A percentile compares a stretch with the other conserved stretches of the same genome.
phyloP scores from a whole-genome alignment of 2,888 invertebrate species.

The Mythimna pallens region DNA sequence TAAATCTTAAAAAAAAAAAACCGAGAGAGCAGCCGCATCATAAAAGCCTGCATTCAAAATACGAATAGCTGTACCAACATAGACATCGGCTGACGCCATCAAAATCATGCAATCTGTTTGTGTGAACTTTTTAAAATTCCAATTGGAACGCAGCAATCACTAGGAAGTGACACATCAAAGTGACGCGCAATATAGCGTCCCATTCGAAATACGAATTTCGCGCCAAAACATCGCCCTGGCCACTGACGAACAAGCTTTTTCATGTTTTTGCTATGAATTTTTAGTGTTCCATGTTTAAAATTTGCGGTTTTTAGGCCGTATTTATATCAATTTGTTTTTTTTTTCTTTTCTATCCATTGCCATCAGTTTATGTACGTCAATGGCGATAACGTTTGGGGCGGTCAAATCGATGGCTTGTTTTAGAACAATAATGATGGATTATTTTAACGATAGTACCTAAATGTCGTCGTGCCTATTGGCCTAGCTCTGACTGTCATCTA shows the following conservation, averaged over 20 bases:
- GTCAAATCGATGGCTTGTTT: background rate
- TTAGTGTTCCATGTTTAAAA: slow-evolving; percentile 56
- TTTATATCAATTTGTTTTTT: slow-evolving; percentile 33
- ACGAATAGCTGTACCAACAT: slow-evolving; percentile 48
- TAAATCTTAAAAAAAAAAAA: slow-evolving; percentile 15
- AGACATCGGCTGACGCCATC: slow-evolving; percentile 54
- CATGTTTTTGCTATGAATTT: slow-evolving; percentile 60
- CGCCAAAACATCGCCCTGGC: slow-evolving; percentile 65
- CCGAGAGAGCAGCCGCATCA: background rate
- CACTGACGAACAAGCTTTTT: slow-evolving; percentile 56
- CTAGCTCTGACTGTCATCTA: no score
- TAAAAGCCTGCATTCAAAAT: slow-evolving; percentile 30
- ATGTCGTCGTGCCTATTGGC: no score
- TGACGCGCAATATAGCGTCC: slow-evolving; percentile 75
- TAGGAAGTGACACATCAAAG: slow-evolving; percentile 78
- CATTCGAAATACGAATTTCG: slow-evolving; percentile 70
- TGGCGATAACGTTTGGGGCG: background rate
- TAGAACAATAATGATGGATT: background rate
- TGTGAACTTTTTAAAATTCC: slow-evolving; percentile 77
- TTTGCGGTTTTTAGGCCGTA: slow-evolving; percentile 32
- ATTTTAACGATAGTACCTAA: background rate
- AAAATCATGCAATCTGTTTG: slow-evolving; percentile 78
- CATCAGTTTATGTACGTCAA: slow-evolving; percentile 9
- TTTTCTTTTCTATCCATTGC: slow-evolving; percentile 1
- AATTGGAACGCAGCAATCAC: slow-evolving; percentile 72